Conservation (phyloP, 2,113 vertebrate species). For the Lepus americanus region DNA sequence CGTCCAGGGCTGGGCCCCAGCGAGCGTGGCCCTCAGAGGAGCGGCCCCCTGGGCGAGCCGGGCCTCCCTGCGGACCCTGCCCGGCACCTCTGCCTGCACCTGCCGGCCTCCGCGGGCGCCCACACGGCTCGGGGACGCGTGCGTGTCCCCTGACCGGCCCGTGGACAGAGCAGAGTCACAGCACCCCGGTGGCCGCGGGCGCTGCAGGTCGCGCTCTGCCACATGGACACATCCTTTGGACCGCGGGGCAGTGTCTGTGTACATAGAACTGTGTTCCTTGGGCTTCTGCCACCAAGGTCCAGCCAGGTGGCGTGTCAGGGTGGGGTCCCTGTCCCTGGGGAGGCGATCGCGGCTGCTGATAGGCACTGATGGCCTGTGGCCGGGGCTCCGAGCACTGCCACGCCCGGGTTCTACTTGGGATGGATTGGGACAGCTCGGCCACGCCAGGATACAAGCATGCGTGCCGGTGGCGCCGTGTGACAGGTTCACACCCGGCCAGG, state of each 20-base stretch:
- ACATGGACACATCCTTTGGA: conserved; percentile 39
- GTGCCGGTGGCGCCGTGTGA: too few relatives aligned
- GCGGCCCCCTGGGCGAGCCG: not conserved
- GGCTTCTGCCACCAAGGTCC: conserved; percentile 1
- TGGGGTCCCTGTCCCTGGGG: not conserved
- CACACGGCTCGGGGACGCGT: too few relatives aligned
- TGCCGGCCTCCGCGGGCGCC: not conserved
- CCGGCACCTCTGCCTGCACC: not conserved
- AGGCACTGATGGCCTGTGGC: not conserved
- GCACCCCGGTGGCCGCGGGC: not conserved
- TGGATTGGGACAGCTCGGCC: not conserved
- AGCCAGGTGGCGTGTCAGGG: conserved; percentile 24
- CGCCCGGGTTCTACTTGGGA: not conserved
- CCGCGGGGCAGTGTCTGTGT: conserved; percentile 34
- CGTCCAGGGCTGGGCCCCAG: not conserved
- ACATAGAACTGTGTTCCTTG: not conserved
- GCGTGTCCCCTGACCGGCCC: not conserved
- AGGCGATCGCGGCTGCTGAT: not conserved
- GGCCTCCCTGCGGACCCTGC: not conserved
- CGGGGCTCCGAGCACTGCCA: not conserved
- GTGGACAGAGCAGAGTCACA: not conserved
- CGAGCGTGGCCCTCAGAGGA: not conserved
- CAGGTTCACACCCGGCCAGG: too few relatives aligned
- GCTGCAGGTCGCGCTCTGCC: not conserved
- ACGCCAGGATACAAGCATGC: too few relatives aligned